phyloP scores from a whole-genome alignment of 2,888 invertebrate species.

The Coleophora flavipennella region DNA sequence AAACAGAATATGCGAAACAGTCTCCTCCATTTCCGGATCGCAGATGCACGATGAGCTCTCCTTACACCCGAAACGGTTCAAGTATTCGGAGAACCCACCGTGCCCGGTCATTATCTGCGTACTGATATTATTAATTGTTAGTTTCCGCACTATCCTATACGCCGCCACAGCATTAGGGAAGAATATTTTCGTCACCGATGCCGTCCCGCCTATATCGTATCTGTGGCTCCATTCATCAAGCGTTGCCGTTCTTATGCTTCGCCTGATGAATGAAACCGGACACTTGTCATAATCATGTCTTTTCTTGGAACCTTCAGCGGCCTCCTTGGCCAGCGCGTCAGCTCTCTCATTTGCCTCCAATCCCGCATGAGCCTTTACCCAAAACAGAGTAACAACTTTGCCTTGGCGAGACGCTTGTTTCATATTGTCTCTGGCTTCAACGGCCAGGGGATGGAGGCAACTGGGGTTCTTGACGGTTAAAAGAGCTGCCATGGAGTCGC shows the following conservation, averaged over 20 bases:
- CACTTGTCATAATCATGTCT: not conserved
- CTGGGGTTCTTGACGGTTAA: no score
- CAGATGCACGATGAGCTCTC: conserved; percentile 3
- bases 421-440: conserved; percentile 6
- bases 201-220: no score
- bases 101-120: not conserved
- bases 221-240: no score
- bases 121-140: no score
- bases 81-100: conserved; percentile 6
- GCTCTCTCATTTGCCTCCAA: not conserved
- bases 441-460: conserved; percentile 6
- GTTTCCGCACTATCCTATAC: no score
- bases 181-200: no score
- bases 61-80: conserved; percentile 3
- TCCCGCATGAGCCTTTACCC: not conserved
- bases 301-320: not conserved
- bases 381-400: no score
- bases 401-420: not conserved
- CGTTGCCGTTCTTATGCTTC: no score
- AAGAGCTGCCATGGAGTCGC: no score
- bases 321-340: not conserved
- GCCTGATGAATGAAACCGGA: not conserved
- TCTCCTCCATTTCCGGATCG: no score
- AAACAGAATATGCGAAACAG: no score
- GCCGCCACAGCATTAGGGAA: no score